Percentiles rank a stretch among this genome's conserved stretches.
These are phyloP conservation scores for Tethya wilhelma DNA, from an alignment of 37 sponge, comb jelly and placozoan genomes.

Conservation along the genomic window DNA sequence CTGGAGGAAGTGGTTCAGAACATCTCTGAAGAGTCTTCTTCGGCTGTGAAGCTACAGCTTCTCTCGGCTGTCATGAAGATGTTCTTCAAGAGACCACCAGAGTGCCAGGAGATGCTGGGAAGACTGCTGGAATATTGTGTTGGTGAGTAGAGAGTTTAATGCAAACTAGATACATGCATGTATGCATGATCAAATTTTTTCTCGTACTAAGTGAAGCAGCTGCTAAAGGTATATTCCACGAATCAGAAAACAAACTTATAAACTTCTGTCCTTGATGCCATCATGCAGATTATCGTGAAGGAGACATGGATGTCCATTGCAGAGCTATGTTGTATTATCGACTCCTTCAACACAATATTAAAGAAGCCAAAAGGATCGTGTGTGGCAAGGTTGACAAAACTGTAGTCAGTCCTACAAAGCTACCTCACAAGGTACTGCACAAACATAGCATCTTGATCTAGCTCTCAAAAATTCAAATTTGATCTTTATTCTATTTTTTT, in stretches of 20 bases:
- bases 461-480: not conserved
- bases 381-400: conserved; percentile 65
- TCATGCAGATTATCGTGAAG: conserved; percentile 78
- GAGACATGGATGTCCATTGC: conserved; percentile 88
- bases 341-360: conserved; percentile 70
- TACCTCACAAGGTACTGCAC: not conserved
- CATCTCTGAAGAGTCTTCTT: conserved; percentile 68
- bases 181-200: not conserved
- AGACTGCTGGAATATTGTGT: conserved; percentile 80
- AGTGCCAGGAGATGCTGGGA: conserved; percentile 93
- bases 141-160: conserved; percentile 39
- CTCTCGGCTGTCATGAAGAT: conserved; percentile 92
- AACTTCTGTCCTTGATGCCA: not conserved
- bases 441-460: not conserved
- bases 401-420: too few relatives aligned
- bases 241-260: too few relatives aligned
- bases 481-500: not conserved
- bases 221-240: too few relatives aligned
- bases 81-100: conserved; percentile 97
- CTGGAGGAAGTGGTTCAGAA: conserved; percentile 76
- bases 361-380: conserved; percentile 76
- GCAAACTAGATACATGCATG: not conserved
- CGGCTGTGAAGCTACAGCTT: conserved; percentile 83
- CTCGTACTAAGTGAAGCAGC: not conserved
- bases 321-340: conserved; percentile 93